Evolutionary conservation across 2,797 vertebrate genomes (phyloP).

Genomic region (Tiaroga cobitis): DNA sequence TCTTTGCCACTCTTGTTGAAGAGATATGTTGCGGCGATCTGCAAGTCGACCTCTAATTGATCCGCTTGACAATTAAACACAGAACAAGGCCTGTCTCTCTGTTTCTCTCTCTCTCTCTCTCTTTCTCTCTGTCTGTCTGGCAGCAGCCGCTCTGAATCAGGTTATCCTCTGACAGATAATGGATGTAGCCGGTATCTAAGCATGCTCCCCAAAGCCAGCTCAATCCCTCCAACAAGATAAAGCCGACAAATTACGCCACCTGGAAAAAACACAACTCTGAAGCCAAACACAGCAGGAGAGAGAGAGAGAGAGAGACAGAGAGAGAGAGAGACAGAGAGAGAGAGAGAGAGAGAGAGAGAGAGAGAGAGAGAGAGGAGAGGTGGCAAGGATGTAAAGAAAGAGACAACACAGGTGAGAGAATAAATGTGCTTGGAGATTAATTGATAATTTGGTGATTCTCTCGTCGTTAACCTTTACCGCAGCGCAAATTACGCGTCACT

Average conservation of each 20-base stretch:
- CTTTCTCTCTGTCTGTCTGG: constrained; percentile 26
- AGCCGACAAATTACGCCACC: constrained; percentile 62
- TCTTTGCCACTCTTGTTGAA: constrained; percentile 15
- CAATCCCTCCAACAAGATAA: constrained; percentile 65
- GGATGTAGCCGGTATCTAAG: constrained; percentile 68
- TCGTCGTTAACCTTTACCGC: constrained; percentile 66
- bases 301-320: not conserved
- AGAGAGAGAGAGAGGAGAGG: not conserved
- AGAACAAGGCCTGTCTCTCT: constrained; percentile 29
- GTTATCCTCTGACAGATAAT: constrained; percentile 70
- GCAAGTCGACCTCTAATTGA: constrained; percentile 35
- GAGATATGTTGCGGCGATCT: not conserved
- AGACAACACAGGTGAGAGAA: constrained; percentile 34
- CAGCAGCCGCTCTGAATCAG: constrained; percentile 61
- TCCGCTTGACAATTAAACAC: constrained; percentile 45
- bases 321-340: too few species aligned
- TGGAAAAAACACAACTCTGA: constrained; percentile 44
- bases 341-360: too few species aligned
- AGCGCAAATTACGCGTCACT: constrained; percentile 63
- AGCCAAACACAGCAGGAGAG: not conserved
- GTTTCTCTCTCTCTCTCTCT: constrained; percentile 27
- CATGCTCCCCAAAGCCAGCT: constrained; percentile 65
- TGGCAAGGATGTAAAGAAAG: constrained; percentile 31
- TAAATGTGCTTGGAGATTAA: constrained; percentile 58
- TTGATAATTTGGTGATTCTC: constrained; percentile 63